phyloP scores from a whole-genome alignment of 64 coral and sea anemone species.

The Stichodactyla helianthus region DNA sequence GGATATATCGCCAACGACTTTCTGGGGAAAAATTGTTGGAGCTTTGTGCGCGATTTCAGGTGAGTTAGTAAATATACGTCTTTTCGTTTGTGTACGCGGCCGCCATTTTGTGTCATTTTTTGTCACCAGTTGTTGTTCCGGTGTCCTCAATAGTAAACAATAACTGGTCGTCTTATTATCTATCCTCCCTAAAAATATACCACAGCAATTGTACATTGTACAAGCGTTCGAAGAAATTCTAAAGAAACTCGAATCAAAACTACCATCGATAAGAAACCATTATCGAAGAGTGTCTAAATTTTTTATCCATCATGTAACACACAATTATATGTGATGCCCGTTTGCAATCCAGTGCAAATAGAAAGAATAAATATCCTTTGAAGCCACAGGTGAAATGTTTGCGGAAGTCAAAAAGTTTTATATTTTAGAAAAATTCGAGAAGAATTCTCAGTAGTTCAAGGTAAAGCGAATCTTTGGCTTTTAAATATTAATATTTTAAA shows the following conservation, averaged over 20 bases:
- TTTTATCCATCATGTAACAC: background rate
- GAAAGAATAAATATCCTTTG: background rate
- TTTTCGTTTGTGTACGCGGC: background rate
- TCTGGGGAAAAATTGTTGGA: slow-evolving; percentile 85
- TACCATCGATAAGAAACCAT: background rate
- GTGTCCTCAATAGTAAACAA: background rate
- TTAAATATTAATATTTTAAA: background rate
- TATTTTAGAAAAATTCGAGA: background rate
- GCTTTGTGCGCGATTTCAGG: slow-evolving; percentile 94
- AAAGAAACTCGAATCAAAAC: background rate
- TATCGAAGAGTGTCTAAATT: background rate
- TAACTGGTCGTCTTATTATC: background rate
- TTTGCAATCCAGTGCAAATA: background rate
- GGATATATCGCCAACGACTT: slow-evolving; percentile 65
- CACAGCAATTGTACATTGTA: background rate
- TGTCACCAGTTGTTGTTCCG: background rate
- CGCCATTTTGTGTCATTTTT: background rate
- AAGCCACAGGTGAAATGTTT: background rate
- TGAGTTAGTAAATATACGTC: slow-evolving; percentile 24
- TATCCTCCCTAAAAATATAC: background rate
- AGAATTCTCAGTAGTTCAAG: background rate
- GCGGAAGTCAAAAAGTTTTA: background rate
- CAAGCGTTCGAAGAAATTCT: background rate
- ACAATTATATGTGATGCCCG: background rate
- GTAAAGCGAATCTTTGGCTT: background rate